Evolutionary conservation across 2,888 invertebrate genomes (phyloP).

Genomic region (Drosophila picticornis): DNA sequence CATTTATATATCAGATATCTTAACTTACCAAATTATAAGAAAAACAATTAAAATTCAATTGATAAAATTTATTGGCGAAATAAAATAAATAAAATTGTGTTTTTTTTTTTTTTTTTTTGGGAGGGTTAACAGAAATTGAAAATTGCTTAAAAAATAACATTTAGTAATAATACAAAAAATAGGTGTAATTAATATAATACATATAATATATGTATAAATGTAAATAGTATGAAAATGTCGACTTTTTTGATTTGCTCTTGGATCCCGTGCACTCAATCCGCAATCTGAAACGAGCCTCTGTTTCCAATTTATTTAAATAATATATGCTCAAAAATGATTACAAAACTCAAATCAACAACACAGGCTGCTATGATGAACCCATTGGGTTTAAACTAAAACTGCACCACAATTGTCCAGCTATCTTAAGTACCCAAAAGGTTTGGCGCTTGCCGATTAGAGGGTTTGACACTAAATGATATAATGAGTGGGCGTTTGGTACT

Average conservation of each 20-base stretch:
- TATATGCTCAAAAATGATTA: slow-evolving; percentile 38
- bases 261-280: not conserved
- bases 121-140: slow-evolving; percentile 71
- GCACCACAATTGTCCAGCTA: slow-evolving; percentile 44
- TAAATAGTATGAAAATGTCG: slow-evolving; percentile 44
- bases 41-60: slow-evolving; percentile 39
- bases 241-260: slow-evolving; percentile 44
- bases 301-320: slow-evolving; percentile 14
- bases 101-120: slow-evolving; percentile 30
- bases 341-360: slow-evolving; percentile 72
- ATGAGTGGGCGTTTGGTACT: slow-evolving; percentile 24
- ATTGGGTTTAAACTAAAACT: slow-evolving; percentile 85
- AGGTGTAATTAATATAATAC: slow-evolving; percentile 67
- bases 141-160: slow-evolving; percentile 60
- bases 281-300: slow-evolving; percentile 9
- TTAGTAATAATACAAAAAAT: slow-evolving; percentile 79
- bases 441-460: slow-evolving; percentile 14
- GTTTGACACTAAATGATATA: slow-evolving; percentile 16
- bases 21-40: slow-evolving; percentile 4
- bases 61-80: slow-evolving; percentile 72
- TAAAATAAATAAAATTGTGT: slow-evolving; percentile 71
- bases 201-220: slow-evolving; percentile 50
- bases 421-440: slow-evolving; percentile 67
- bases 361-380: slow-evolving; percentile 84
- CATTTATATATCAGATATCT: not conserved